These are phyloP conservation scores for Myotis vivesi DNA, from an alignment of 2,797 vertebrate genomes.

Conservation along the genomic window DNA sequence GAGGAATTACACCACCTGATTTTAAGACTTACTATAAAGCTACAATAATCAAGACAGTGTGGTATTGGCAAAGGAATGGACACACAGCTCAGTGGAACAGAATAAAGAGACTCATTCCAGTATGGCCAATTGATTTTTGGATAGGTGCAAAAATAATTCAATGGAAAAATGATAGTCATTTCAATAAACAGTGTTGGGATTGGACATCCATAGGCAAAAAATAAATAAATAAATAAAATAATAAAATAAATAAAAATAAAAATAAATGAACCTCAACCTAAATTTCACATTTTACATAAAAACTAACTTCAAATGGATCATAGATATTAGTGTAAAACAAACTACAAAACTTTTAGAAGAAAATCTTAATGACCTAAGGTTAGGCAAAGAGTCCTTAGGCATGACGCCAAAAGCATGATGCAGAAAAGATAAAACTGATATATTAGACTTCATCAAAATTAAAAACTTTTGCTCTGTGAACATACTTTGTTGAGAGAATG, in stretches of 20 bases:
- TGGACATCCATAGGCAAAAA: not conserved
- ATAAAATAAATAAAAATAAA: not conserved
- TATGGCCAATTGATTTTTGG: not conserved
- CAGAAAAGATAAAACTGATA: slow-evolving; percentile 27
- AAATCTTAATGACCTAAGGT: slow-evolving; percentile 15
- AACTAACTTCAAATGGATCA: slow-evolving; percentile 6
- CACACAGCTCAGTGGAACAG: not conserved
- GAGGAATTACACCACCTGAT: not conserved
- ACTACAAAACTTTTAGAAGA: slow-evolving; percentile 7
- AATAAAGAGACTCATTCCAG: not conserved
- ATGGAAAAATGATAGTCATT: not conserved
- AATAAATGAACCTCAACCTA: not conserved
- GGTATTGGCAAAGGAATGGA: not conserved
- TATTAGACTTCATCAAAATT: slow-evolving; percentile 16
- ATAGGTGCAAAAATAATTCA: not conserved
- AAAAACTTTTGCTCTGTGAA: not conserved
- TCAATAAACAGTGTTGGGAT: not conserved
- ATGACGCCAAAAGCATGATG: not conserved
- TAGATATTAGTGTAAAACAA: not conserved
- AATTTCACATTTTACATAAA: slow-evolving; percentile 10
- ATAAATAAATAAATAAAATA: not conserved
- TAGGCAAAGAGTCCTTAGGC: not conserved
- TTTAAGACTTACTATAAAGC: slow-evolving; percentile 29
- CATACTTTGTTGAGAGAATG: slow-evolving; percentile 36
- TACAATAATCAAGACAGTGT: not conserved